A percentile compares a stretch with the other conserved stretches of the same genome.
These are phyloP conservation scores for Calephelis nemesis DNA, from an alignment of 1,140 invertebrate genomes.

Conservation along the genomic window DNA sequence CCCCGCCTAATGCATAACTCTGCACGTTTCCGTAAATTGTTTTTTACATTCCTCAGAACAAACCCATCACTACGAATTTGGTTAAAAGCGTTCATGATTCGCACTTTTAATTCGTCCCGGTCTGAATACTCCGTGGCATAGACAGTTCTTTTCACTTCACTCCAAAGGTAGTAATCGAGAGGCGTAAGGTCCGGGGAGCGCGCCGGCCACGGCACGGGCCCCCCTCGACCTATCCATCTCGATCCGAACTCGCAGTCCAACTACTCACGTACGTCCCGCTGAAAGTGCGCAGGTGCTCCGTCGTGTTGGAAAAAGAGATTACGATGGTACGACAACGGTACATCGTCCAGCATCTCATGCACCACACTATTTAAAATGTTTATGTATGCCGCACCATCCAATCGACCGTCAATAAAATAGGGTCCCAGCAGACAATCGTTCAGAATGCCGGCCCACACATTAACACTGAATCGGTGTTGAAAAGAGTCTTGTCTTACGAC, in stretches of 20 bases:
- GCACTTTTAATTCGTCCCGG: neutral
- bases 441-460: conserved; percentile 22
- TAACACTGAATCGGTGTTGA: conserved; percentile 27
- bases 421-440: conserved; percentile 19
- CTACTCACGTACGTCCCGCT: neutral
- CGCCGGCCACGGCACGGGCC: conserved; percentile 18
- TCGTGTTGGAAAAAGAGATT: neutral
- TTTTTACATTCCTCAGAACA: no score
- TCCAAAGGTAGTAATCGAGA: conserved; percentile 21
- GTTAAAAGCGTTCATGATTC: neutral
- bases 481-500: conserved; percentile 21
- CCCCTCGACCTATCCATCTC: conserved; percentile 23
- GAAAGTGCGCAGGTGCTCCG: neutral
- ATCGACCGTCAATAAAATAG: conserved; percentile 11
- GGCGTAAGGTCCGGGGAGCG: conserved; percentile 16
- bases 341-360: neutral
- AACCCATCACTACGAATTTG: neutral
- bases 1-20: no score
- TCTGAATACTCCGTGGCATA: conserved; percentile 2
- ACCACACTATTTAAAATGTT: conserved; percentile 2
- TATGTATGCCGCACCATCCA: neutral
- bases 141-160: conserved; percentile 20
- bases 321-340: neutral
- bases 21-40: no score
- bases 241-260: neutral